Evolutionary conservation across 2,888 invertebrate genomes (phyloP).

Genomic region (Cephus pulcher): DNA sequence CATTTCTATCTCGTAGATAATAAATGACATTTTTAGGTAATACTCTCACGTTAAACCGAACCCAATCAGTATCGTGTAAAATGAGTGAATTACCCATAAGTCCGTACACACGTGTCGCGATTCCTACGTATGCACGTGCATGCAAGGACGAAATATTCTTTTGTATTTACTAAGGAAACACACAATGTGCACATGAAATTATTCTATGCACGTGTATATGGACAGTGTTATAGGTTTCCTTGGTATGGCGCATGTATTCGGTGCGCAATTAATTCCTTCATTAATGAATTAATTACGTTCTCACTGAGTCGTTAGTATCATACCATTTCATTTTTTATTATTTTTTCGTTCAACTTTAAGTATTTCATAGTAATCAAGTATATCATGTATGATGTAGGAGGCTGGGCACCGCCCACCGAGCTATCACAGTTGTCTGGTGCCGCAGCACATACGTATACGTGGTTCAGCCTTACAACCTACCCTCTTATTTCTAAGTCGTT

Average conservation of each 20-base stretch:
- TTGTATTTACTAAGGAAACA: slow-evolving; percentile 16
- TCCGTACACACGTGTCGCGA: slow-evolving; percentile 13
- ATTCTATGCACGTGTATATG: slow-evolving; percentile 40
- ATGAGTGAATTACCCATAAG: slow-evolving; percentile 14
- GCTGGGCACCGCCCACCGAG: slow-evolving; percentile 68
- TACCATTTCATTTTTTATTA: slow-evolving; percentile 14
- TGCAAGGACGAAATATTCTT: slow-evolving; percentile 1
- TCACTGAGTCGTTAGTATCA: not conserved
- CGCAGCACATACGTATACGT: slow-evolving; percentile 68
- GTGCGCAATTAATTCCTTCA: not conserved
- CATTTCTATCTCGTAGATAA: slow-evolving; percentile 39
- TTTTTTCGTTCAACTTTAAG: slow-evolving; percentile 33
- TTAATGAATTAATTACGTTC: not conserved
- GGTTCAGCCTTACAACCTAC: slow-evolving; percentile 67
- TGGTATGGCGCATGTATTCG: not conserved
- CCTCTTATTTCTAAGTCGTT: slow-evolving; percentile 53
- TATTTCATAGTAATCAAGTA: slow-evolving; percentile 51
- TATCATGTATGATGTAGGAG: slow-evolving; percentile 66
- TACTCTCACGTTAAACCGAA: slow-evolving; percentile 12
- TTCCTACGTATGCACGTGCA: slow-evolving; percentile 10
- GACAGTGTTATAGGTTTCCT: slow-evolving; percentile 34
- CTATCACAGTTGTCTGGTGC: slow-evolving; percentile 67
- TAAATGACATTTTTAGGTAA: slow-evolving; percentile 23
- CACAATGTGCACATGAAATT: slow-evolving; percentile 22
- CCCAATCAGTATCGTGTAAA: slow-evolving; percentile 9